A percentile compares a stretch with the other conserved stretches of the same genome.
Conservation (phyloP, 2,797 vertebrate genomes). For the Tachyglossus aculeatus region DNA sequence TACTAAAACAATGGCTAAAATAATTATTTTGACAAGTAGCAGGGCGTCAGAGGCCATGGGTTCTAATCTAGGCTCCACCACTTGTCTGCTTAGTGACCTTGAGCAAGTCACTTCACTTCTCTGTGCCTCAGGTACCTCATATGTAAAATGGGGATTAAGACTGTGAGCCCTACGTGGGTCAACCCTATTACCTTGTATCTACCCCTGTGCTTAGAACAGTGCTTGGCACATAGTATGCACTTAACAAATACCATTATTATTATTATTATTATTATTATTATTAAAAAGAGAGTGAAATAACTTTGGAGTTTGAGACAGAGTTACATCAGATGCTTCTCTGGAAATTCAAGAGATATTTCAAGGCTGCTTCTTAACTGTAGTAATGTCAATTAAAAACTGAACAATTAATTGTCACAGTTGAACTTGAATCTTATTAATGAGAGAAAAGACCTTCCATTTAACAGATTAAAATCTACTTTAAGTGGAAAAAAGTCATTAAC, state of each 20-base stretch:
- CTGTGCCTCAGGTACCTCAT: too few relatives aligned
- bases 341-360: neutral
- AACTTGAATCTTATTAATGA: constrained; percentile 28
- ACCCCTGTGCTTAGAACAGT: too few relatives aligned
- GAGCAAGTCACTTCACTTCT: too few relatives aligned
- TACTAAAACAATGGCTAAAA: neutral
- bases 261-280: too few relatives aligned
- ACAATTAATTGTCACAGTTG: constrained; percentile 44
- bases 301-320: neutral
- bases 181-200: too few relatives aligned
- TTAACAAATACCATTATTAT: too few relatives aligned
- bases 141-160: too few relatives aligned
- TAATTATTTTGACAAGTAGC: constrained; percentile 7
- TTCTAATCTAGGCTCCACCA: too few relatives aligned
- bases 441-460: constrained; percentile 22
- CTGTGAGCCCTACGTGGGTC: too few relatives aligned
- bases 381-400: constrained; percentile 41
- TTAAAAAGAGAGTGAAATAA: constrained; percentile 19
- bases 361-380: constrained; percentile 23
- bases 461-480: constrained; percentile 15
- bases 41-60: too few relatives aligned
- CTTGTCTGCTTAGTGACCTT: too few relatives aligned
- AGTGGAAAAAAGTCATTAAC: neutral
- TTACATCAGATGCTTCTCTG: neutral
- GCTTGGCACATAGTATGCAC: too few relatives aligned